These are phyloP conservation scores for Idaea dimidiata DNA, from an alignment of 2,888 invertebrate species.

Conservation along the genomic window DNA sequence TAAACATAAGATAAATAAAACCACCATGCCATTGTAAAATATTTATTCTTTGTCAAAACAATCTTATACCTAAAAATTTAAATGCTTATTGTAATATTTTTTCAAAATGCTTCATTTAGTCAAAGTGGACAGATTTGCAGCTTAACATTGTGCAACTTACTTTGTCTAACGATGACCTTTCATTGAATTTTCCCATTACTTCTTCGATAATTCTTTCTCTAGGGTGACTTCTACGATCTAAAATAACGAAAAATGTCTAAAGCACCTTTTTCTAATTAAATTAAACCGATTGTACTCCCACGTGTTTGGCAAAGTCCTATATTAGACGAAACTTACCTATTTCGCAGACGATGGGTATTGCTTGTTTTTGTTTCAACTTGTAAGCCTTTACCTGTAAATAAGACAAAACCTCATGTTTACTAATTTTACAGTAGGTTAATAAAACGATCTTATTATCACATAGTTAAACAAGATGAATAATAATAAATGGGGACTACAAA, in stretches of 20 bases:
- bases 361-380: constrained; percentile 9
- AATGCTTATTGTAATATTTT: not conserved
- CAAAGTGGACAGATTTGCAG: constrained; percentile 27
- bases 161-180: constrained; percentile 50
- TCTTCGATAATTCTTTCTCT: constrained; percentile 58
- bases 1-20: constrained; percentile 41
- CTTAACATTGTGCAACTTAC: constrained; percentile 53
- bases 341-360: constrained; percentile 35
- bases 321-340: constrained; percentile 41
- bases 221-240: constrained; percentile 53
- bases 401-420: not conserved
- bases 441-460: too few relatives aligned
- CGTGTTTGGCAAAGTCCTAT: constrained; percentile 28
- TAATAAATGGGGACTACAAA: too few relatives aligned
- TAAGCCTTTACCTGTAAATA: not conserved
- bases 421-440: too few relatives aligned
- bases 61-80: not conserved
- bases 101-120: not conserved
- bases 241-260: constrained; percentile 39
- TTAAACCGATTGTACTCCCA: constrained; percentile 53
- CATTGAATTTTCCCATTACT: constrained; percentile 57
- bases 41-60: not conserved
- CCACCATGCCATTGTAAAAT: constrained; percentile 39
- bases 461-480: too few relatives aligned
- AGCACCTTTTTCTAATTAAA: constrained; percentile 1